A percentile compares a stretch with the other conserved stretches of the same genome.
Conservation (phyloP, 2,113 vertebrate genomes). For the Otis tarda region DNA sequence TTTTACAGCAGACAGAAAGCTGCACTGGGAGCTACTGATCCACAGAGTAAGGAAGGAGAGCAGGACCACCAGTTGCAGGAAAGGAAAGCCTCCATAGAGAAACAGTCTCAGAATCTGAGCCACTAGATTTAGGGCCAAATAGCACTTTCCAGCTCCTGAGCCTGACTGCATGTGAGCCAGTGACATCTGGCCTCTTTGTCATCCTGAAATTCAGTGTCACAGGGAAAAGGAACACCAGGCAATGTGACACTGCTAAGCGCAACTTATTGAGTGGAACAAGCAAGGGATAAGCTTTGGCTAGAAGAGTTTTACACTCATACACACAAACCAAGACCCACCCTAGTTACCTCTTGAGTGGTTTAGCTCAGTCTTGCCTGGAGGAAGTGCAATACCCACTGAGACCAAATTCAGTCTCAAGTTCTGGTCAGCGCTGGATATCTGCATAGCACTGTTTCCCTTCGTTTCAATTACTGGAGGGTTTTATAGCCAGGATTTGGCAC, state of each 20-base stretch:
- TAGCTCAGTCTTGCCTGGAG: neutral
- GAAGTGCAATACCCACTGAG: accelerated
- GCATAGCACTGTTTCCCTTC: neutral
- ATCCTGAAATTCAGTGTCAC: neutral
- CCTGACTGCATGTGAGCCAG: neutral
- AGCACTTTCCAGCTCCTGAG: neutral
- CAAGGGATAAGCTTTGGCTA: neutral
- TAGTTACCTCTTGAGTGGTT: neutral
- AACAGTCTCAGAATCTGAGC: neutral
- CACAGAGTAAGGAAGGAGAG: neutral
- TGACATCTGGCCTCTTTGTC: neutral
- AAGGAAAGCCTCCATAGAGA: neutral
- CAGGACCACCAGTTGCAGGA: neutral
- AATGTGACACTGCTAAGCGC: neutral
- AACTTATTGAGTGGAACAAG: neutral
- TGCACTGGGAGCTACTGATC: neutral
- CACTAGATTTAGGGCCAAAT: neutral
- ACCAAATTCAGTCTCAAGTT: neutral
- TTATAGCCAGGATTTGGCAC: neutral
- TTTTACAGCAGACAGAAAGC: neutral
- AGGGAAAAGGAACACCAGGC: neutral
- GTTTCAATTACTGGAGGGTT: neutral
- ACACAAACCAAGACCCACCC: neutral
- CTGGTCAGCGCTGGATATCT: neutral
- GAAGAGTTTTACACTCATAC: neutral